Evolutionary conservation across 2,888 invertebrate genomes (phyloP).

Genomic region (Sinhomidia bicolor): DNA sequence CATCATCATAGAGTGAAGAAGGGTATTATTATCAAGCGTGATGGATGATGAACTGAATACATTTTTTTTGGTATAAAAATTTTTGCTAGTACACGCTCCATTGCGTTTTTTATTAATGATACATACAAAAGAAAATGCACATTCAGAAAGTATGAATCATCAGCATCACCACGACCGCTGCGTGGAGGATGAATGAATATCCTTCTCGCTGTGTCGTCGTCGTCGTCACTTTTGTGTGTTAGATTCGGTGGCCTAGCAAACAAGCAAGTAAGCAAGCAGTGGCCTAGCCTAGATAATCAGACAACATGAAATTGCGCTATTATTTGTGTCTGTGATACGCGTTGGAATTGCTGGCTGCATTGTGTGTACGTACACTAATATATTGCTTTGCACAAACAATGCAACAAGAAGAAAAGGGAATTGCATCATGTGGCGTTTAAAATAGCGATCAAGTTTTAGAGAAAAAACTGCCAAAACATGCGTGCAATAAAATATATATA

Average conservation of each 20-base stretch:
- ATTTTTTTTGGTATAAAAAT: too few relatives aligned
- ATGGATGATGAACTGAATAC: too few relatives aligned
- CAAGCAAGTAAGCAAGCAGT: too few relatives aligned
- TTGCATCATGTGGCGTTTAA: neutral
- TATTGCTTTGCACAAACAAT: too few relatives aligned
- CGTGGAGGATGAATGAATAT: constrained; percentile 25
- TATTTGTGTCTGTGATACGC: neutral
- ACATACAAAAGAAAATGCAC: neutral
- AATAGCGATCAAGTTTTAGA: neutral
- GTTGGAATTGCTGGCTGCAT: neutral
- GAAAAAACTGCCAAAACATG: neutral
- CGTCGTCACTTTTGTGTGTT: neutral
- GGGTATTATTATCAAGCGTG: neutral
- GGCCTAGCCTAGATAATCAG: constrained; percentile 30
- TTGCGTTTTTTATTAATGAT: neutral
- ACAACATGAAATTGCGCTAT: constrained; percentile 4
- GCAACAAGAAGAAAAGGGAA: too few relatives aligned
- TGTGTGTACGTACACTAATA: too few relatives aligned
- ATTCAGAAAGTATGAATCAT: constrained; percentile 8
- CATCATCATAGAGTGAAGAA: neutral
- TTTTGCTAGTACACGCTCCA: neutral
- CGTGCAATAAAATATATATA: too few relatives aligned
- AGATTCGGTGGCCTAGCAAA: constrained; percentile 19
- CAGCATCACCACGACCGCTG: neutral
- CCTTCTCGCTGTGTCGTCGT: neutral